Base-by-base conservation (phyloP, 2,113 vertebrate genomes). In the Silurus asotus region DNA sequence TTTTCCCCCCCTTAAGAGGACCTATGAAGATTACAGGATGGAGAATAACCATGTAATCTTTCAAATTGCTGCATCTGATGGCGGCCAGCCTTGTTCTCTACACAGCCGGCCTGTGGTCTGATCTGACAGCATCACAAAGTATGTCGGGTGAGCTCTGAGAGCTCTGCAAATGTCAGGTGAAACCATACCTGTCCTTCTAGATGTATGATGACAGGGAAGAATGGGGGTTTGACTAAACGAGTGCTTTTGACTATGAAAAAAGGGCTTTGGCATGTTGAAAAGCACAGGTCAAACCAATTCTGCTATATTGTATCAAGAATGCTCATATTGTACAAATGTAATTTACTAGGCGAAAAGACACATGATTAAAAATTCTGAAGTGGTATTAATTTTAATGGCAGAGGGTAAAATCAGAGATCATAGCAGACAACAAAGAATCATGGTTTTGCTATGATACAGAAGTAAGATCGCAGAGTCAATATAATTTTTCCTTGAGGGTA, bases 31-130 rank as follows among this genome's bases (percentile, higher is more conserved):
- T 93, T 92, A 93, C 90, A 93, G 91, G 93, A 92, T 88, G 81
- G 88, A 86, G 83, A 88, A 88, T 90, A 90, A 92, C 89, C 88
- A 80, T 91, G 81, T 92, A 92, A 93, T 93, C 91, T 94, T 91
- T 93, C 89, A 89, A 84, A 90, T 84, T 62, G 92, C 91, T 90
- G 91, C 88, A 92, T 93, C 87, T 92, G 90, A 84, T 88, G 88
- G 65, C 90, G 90, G 89, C 89, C 85, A 82, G 82, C 77, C 87
- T 89, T 89, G 88, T 87, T 88, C 86, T 85, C 77, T 72, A 65
- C 82, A 81, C 74, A 89, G 25, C 23, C 87, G 88, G 25, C 25
- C 88, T 58, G 85, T 81, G 83, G 88, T 92, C 87, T 92, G 88
- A 91, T 90, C 87, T 90, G 88, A 90, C 84, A 85, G 83, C 67